phyloP scores from a whole-genome alignment of 2,888 invertebrate genomes.

The Oeneis ivallda region DNA sequence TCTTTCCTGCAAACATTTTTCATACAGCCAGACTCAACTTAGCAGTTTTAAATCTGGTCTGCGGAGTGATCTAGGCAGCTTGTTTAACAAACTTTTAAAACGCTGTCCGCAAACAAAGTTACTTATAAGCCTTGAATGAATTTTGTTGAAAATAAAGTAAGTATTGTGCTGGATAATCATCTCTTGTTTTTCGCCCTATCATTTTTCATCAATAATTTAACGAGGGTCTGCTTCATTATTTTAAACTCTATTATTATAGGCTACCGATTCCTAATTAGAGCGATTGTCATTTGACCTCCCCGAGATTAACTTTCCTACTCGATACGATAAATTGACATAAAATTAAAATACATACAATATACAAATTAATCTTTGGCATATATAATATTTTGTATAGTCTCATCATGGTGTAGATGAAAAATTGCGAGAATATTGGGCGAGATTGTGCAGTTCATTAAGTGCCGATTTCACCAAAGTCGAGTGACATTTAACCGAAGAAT shows the following conservation, averaged over 20 bases:
- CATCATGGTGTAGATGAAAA: too few relatives aligned
- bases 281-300: background rate
- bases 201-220: background rate
- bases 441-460: too few relatives aligned
- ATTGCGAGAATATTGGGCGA: too few relatives aligned
- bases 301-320: background rate
- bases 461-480: too few relatives aligned
- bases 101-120: conserved; percentile 13
- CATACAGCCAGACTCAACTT: conserved; percentile 2
- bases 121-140: conserved; percentile 11
- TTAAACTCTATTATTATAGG: background rate
- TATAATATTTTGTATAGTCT: too few relatives aligned
- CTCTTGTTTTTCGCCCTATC: background rate
- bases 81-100: conserved; percentile 21
- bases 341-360: too few relatives aligned
- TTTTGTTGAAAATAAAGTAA: conserved; percentile 4
- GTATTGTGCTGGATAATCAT: background rate
- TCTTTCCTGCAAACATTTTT: conserved; percentile 16
- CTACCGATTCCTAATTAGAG: background rate
- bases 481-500: too few relatives aligned
- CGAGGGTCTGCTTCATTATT: background rate
- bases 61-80: conserved; percentile 9
- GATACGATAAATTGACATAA: background rate
- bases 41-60: conserved; percentile 19
- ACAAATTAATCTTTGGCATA: too few relatives aligned